A percentile compares a stretch with the other conserved stretches of the same genome.
Evolutionary conservation across 2,888 invertebrate genomes (phyloP).

Genomic region (Fragum fragum): DNA sequence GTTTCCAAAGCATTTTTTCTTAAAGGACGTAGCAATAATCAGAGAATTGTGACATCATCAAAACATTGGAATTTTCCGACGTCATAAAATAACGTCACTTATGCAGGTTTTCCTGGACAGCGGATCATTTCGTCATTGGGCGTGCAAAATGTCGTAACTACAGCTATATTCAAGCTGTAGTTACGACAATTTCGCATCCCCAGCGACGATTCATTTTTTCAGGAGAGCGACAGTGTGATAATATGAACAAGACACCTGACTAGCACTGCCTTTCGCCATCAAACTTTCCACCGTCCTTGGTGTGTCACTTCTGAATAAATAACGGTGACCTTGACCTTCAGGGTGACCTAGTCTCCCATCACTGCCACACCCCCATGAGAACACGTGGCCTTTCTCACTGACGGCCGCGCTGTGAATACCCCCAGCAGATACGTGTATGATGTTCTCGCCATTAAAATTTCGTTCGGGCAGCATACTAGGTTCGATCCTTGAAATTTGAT

Average conservation of each 20-base stretch:
- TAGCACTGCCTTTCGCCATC: constrained; percentile 35
- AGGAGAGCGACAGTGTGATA: constrained; percentile 74
- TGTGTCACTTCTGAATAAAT: constrained; percentile 74
- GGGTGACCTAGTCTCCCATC: constrained; percentile 77
- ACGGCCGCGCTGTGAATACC: constrained; percentile 78
- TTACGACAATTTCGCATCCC: no score
- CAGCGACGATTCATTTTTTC: background rate
- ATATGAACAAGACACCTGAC: constrained; percentile 71
- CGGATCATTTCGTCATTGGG: no score
- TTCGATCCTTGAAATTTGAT: constrained; percentile 56
- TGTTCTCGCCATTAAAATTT: constrained; percentile 66
- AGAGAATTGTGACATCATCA: no score
- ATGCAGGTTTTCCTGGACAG: no score
- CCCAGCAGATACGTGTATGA: constrained; percentile 70
- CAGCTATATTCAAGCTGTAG: no score
- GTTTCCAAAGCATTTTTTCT: no score
- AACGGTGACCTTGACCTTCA: constrained; percentile 78
- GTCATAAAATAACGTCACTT: no score
- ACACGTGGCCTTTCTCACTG: constrained; percentile 70
- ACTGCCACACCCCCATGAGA: constrained; percentile 80
- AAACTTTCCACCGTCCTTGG: constrained; percentile 72
- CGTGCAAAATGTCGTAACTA: no score
- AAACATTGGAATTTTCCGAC: no score
- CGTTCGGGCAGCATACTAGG: constrained; percentile 63
- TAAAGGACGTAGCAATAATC: no score